Evolutionary conservation across 1,140 invertebrate genomes (phyloP).

Genomic region (Galleria mellonella): DNA sequence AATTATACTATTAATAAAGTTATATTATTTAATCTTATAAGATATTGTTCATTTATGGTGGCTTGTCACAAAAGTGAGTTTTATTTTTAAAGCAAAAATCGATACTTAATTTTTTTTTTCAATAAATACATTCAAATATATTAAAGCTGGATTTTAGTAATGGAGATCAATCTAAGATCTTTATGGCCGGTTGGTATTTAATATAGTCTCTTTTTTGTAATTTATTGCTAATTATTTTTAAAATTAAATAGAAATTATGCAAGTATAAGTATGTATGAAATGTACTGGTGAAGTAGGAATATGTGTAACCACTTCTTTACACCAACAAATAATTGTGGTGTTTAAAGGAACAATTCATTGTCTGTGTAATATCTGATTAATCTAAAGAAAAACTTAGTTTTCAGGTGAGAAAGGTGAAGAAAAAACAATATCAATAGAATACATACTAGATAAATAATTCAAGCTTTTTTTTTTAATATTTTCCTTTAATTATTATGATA

Average conservation of each 20-base stretch:
- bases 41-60: slow-evolving; percentile 4
- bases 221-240: background rate
- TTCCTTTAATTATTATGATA: too few species aligned
- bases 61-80: slow-evolving; percentile 22
- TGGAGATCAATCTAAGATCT: slow-evolving; percentile 15
- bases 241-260: background rate
- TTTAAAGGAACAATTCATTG: slow-evolving; percentile 3
- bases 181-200: slow-evolving; percentile 21
- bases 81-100: slow-evolving; percentile 14
- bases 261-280: too few species aligned
- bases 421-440: too few species aligned
- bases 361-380: background rate
- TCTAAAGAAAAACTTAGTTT: too few species aligned
- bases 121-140: slow-evolving; percentile 2
- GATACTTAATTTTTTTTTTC: background rate
- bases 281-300: too few species aligned
- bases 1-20: slow-evolving; percentile 7
- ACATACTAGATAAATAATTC: too few species aligned
- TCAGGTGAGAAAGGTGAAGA: too few species aligned
- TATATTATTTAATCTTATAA: slow-evolving; percentile 7
- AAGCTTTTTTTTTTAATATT: too few species aligned
- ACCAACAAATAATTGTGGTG: background rate
- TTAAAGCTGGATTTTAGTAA: slow-evolving; percentile 16
- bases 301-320: too few species aligned
- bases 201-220: background rate